Evolutionary conservation across 2,888 invertebrate genomes (phyloP).

Genomic region (Carabus problematicus): DNA sequence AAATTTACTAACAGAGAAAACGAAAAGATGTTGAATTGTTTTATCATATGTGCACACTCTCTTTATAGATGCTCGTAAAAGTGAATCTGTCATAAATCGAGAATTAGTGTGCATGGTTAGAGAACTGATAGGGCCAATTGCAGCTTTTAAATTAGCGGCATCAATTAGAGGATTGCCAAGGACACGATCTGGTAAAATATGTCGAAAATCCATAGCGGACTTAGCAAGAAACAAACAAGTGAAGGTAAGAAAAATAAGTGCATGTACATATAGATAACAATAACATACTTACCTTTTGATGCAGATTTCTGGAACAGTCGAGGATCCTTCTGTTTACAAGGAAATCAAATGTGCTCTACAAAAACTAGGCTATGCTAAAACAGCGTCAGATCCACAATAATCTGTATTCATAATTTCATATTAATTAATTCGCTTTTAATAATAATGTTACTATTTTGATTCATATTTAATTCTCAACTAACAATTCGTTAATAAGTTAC

Average conservation of each 20-base stretch:
- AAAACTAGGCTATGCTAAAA: conserved; percentile 76
- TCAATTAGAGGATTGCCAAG: conserved; percentile 84
- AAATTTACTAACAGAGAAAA: not conserved
- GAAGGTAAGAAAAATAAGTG: conserved; percentile 62
- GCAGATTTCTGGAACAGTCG: conserved; percentile 83
- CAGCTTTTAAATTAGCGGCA: conserved; percentile 82
- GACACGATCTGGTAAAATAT: conserved; percentile 85
- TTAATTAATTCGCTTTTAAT: conserved; percentile 8
- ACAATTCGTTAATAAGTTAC: too few relatives aligned
- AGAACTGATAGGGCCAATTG: conserved; percentile 83
- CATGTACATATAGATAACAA: conserved; percentile 11
- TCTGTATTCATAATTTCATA: conserved; percentile 20
- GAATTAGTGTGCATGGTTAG: conserved; percentile 69
- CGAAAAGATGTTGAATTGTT: too few relatives aligned
- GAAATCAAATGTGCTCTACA: conserved; percentile 80
- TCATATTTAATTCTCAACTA: too few relatives aligned
- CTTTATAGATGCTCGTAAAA: conserved; percentile 60
- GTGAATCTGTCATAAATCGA: conserved; percentile 63
- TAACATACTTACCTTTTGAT: conserved; percentile 46
- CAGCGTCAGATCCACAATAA: conserved; percentile 71
- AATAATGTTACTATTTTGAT: too few relatives aligned
- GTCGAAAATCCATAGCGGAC: conserved; percentile 82
- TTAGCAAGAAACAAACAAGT: conserved; percentile 82
- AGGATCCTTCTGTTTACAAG: conserved; percentile 82
- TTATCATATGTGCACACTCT: too few relatives aligned